These are phyloP conservation scores for Pteronotus mesoamericanus DNA, from an alignment of 2,797 vertebrate species.

Conservation along the genomic window DNA sequence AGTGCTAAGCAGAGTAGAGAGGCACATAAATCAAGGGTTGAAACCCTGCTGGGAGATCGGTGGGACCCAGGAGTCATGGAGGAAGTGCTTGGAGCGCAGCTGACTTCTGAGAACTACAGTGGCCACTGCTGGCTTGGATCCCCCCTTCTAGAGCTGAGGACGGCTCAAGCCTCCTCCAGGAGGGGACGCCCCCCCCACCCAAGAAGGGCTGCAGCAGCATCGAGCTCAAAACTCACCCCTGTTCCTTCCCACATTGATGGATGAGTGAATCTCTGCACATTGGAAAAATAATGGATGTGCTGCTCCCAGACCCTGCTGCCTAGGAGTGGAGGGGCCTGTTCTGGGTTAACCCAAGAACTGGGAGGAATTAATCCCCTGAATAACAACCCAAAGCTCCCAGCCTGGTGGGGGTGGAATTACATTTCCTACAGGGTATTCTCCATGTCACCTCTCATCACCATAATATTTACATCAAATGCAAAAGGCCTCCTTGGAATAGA, in stretches of 20 bases:
- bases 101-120: not conserved
- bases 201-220: not conserved
- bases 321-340: conserved; percentile 34
- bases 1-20: not conserved
- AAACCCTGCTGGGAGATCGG: not conserved
- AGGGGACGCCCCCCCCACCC: not conserved
- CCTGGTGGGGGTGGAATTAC: conserved; percentile 72
- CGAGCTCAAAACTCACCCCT: not conserved
- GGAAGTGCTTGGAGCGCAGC: not conserved
- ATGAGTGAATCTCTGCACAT: conserved; percentile 46
- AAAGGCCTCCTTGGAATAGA: conserved; percentile 75
- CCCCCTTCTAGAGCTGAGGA: not conserved
- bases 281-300: conserved; percentile 60
- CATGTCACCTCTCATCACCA: conserved; percentile 75
- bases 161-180: not conserved
- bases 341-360: conserved; percentile 54
- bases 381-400: conserved; percentile 59
- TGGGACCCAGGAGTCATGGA: not conserved
- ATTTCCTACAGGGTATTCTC: conserved; percentile 74
- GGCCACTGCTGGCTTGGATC: not conserved
- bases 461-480: conserved; percentile 79
- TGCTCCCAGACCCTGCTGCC: conserved; percentile 34
- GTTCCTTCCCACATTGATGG: conserved; percentile 44
- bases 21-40: not conserved
- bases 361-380: conserved; percentile 59